Base-by-base conservation (phyloP, 2,888 invertebrate species). In the Melieria picta region DNA sequence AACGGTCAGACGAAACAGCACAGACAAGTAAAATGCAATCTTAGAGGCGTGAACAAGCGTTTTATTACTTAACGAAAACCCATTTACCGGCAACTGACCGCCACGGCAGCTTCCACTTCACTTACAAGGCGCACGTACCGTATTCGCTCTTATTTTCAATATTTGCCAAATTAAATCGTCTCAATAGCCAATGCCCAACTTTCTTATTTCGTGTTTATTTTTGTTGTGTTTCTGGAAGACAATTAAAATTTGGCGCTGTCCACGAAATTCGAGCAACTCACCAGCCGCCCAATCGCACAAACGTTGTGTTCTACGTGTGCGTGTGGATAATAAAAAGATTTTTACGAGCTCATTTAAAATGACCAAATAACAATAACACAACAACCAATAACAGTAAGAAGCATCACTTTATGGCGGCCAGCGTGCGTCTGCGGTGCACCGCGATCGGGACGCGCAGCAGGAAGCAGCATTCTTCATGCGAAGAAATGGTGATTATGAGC, bases 11-110 rank as follows among this genome's bases (percentile, higher is more conserved):
- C 67, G 52, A 52, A 52, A 50, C 60, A 67, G 61, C 60, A 60
- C 60, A 52, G 11, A 67, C 58, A 60, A 42, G 47, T 30, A 30
- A 30, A 13, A 5, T 58, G 43, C 60, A 61, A 60, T 60, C 52
- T 52, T 67, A 69, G 55, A 62, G 69, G 69, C 69, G 69, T 69
- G 69, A 69, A 69, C 69, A 62, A 63, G 56, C 57, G 47, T 69
- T 69, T 69, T 69, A 69, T 69, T 69, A 63, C 69, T 42, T 46
- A 69, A 69, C 56, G 47, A 63, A 61, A 57, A 52, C 60, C 50
- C 42, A 50, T 61, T 67, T 67, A 60, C 60, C 30, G 60, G 43
- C 43, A 0, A 16, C 42, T 42, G 11, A 50, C n/a, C 67, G 43
- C 60, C 45, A 48, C 52, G 60, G 13, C n/a, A n/a, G 48, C 58